Conservation (phyloP, 2,888 invertebrate species). For the Anarsia innoxiella region DNA sequence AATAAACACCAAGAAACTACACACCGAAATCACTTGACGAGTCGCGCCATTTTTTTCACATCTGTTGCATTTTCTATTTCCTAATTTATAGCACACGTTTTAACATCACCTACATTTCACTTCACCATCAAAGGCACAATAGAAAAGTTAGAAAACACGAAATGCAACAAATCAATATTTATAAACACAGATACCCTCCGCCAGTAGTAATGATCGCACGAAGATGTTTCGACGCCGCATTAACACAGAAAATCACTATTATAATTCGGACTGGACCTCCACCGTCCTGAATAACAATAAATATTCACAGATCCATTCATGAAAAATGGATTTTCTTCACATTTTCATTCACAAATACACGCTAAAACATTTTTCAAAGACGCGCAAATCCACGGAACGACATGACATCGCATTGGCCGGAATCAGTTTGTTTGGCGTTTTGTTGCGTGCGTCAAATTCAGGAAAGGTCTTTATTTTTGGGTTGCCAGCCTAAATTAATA, state of each 20-base stretch:
- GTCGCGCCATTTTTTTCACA: conserved; percentile 44
- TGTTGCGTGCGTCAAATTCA: conserved; percentile 27
- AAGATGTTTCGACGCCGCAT: conserved; percentile 26
- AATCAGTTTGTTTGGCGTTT: conserved; percentile 44
- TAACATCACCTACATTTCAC: conserved; percentile 58
- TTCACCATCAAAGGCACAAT: conserved; percentile 37
- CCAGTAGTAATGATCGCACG: conserved; percentile 29
- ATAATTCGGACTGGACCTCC: conserved; percentile 18
- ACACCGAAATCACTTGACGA: conserved; percentile 42
- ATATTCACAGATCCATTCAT: conserved; percentile 36
- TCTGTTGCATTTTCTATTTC: conserved; percentile 56
- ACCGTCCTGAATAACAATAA: conserved; percentile 8
- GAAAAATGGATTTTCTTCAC: conserved; percentile 29
- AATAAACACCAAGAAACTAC: conserved; percentile 35
- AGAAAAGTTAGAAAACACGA: conserved; percentile 39
- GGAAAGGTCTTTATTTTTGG: conserved; percentile 11
- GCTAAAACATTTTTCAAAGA: conserved; percentile 27
- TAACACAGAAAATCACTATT: conserved; percentile 28
- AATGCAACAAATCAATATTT: conserved; percentile 70
- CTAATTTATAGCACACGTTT: conserved; percentile 23
- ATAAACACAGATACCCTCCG: conserved; percentile 65
- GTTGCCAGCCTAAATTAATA: conserved; percentile 21
- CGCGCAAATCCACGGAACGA: conserved; percentile 29
- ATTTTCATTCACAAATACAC: conserved; percentile 57
- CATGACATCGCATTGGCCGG: conserved; percentile 36